Percentiles rank a stretch among this genome's conserved stretches.
phyloP scores from a whole-genome alignment of 2,113 vertebrate genomes.

The Trachemys scripta region DNA sequence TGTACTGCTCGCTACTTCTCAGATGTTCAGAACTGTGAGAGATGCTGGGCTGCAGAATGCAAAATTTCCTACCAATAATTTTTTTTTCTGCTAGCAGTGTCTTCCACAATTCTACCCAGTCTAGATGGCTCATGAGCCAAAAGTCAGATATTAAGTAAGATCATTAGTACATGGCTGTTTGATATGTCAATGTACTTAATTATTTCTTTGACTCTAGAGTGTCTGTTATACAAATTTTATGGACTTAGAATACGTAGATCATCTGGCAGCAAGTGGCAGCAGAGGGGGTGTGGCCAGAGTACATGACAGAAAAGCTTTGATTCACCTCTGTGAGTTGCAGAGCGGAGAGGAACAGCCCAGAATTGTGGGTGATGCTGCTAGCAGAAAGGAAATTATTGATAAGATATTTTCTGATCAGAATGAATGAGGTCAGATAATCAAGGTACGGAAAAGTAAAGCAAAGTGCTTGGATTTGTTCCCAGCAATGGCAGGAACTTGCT shows the following conservation, averaged over 20 bases:
- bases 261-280: not conserved
- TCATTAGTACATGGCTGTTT: not conserved
- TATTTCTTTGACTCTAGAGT: not conserved
- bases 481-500: not conserved
- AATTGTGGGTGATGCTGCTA: not conserved
- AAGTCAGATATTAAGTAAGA: not conserved
- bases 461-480: not conserved
- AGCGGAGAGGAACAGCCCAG: not conserved
- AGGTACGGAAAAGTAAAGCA: slow-evolving; percentile 16
- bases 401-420: not conserved
- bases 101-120: not conserved
- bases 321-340: not conserved
- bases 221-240: not conserved
- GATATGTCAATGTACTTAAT: not conserved
- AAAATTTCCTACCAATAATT: not conserved
- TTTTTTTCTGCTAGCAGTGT: not conserved
- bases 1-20: not conserved
- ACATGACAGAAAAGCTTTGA: not conserved
- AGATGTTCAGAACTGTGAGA: not conserved
- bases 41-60: not conserved
- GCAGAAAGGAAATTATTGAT: not conserved
- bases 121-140: not conserved
- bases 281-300: not conserved
- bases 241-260: not conserved
- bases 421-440: not conserved